Base-by-base conservation (phyloP, 1,140 invertebrate species). In the Steinernema khuongi region DNA sequence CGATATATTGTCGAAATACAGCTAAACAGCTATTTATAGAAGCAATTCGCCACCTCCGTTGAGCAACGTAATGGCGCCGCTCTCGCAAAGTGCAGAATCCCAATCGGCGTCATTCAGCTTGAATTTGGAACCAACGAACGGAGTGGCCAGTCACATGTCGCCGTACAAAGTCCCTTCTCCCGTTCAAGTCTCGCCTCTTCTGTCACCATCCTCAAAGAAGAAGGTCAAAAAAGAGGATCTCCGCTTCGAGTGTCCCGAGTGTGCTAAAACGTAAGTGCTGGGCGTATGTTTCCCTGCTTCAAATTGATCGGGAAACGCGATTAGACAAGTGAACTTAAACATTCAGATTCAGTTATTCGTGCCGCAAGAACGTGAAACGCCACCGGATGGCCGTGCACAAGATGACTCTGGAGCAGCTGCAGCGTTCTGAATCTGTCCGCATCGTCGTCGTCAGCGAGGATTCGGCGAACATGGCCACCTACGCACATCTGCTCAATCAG, bases 321-420 rank as follows among this genome's bases (percentile, higher is more conserved):
- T 7, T 19, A 67, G 28, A 67, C 28, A 7, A 7, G 19, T 67
- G 60, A 67, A 67, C 19, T 22, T 14, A 29, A 67, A 68, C 18
- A 31, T 31, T 68, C 67, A 68, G 67, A 68, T 72, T 71, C 43
- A 80, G 79, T 31, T 80, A 81, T 73, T 80, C 80, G 11, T 82
- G 80, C 30, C 77, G 80, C 7, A 81, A 81, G 67, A 81, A 81
- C 71, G 80, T 81, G 28, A 81, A 81, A 31, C 72, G 80, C 1
- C 80, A 81, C 31, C 72, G 80, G 18, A 74, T 82, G 68, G 73
- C 79, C 1, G 76, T 81, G 30, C 80, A 81, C 28, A 81, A 81
- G 68, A 19, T 81, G 18, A 43, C 80, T 0, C n/a, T 70, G 0
- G 73, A 81, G n/a, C 41, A 50, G 29, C 67, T 71, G 33, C 68